Evolutionary conservation across 2,888 invertebrate species (phyloP), one percentile per base, ranked within the genome.

Genomic region (Podotricha telesiphe): DNA sequence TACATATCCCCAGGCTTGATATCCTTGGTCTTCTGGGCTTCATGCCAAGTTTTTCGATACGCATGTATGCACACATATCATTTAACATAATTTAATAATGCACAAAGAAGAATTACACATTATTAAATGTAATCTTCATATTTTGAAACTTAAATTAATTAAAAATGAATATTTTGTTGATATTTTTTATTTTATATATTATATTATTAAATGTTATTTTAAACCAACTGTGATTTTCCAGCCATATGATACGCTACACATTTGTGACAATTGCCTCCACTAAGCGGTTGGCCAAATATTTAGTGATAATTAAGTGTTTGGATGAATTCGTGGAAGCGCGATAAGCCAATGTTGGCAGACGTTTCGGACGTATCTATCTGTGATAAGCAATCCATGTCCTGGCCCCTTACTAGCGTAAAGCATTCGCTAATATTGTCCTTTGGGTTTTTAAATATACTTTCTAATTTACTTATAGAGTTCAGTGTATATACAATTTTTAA

Each of bases 301-400:
- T 86, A 77, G 86, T 88, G 89, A 91, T 90, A 88, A 85, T 78
- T 82, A 86, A 87, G 86, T 88, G 88, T 87, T 87, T 89, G 78
- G 80, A 82, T 82, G 80, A 80, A 82, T 91, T 91, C 89, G 86
- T 87, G 86, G 92, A 91, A 91, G 80, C 76, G 76, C 82, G 91
- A 91, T 91, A 91, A 89, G 74, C 76, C 77, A 78, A 76, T 79
- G 81, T 80, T 78, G 82, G 81, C 85, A 84, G 83, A 83, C 86
- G 77, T 83, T 87, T 90, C 82, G 87, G 86, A 85, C 85, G 85
- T 80, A 82, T 81, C 83, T 90, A 91, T 91, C 90, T 84, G 73
- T 70, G 71, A 77, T 79, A 89, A 91, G 75, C 76, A 74, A 75
- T 74, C 76, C 74, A 73, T 77, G 80, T 80, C 79, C 83, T 76